These are phyloP conservation scores for Euwallacea fornicatus DNA, from an alignment of 1,140 invertebrate genomes.

Conservation along the genomic window DNA sequence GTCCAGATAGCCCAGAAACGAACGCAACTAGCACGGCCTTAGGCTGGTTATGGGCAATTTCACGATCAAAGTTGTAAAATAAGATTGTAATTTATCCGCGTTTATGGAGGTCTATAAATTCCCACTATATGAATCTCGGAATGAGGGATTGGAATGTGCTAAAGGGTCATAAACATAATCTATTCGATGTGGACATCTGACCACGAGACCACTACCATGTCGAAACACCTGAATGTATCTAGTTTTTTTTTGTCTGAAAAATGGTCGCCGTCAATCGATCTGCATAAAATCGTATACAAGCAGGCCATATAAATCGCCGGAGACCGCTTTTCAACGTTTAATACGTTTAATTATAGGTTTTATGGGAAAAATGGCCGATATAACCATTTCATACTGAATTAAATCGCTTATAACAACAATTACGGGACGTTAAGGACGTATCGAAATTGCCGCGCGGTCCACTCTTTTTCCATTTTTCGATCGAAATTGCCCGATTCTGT, in stretches of 20 bases:
- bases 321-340: constrained; percentile 22
- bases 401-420: constrained; percentile 20
- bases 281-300: constrained; percentile 14
- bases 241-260: constrained; percentile 1
- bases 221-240: too few relatives aligned
- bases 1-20: not conserved
- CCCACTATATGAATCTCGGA: too few relatives aligned
- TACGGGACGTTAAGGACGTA: constrained; percentile 17
- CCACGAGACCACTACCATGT: too few relatives aligned
- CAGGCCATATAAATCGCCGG: constrained; percentile 14
- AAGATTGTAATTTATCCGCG: too few relatives aligned
- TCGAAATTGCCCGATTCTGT: constrained; percentile 3
- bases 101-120: too few relatives aligned
- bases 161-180: too few relatives aligned
- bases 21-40: not conserved
- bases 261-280: constrained; percentile 17
- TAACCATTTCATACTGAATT: constrained; percentile 22
- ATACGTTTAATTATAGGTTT: constrained; percentile 26
- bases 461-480: not conserved
- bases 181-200: too few relatives aligned
- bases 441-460: constrained; percentile 1
- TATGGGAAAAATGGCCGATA: constrained; percentile 9
- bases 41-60: too few relatives aligned
- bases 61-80: too few relatives aligned
- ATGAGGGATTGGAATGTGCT: too few relatives aligned